Base-by-base conservation (phyloP, 2,797 vertebrate species). In the Peromyscus aztecus region DNA sequence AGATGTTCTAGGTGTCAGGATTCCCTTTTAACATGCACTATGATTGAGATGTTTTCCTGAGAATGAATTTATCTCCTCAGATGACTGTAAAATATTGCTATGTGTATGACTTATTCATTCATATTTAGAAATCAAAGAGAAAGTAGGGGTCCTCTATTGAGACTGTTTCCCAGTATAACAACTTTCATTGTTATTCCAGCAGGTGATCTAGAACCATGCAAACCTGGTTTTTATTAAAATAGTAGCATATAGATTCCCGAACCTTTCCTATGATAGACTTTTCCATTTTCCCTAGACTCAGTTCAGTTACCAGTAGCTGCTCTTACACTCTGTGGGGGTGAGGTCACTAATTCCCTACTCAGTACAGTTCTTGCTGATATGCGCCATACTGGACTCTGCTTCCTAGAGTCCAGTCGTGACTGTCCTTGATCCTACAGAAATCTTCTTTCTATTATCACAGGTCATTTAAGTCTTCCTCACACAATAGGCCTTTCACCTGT, bases 101-200 rank as follows among this genome's bases (percentile, higher is more conserved):
- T 19, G 4, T 59, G 65, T 78, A 75, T 67, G 34, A 4, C 46
- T 94, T 94, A 5, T 31, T 97, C 37, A 27, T 5, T 97, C 91
- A 23, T 81, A 83, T 88, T 91, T 81, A 96, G 76, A 88, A 83
- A 81, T 94, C 75, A 19, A 94, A 71, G 57, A 84, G 4, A 81
- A 91, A 21, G 3, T 71, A 31, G 37, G 77, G 1, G 0, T 83
- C 85, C 34, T 91, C 77, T 76, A 1, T 23, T 76, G 52, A 90
- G 59, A 71, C 21, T 27, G 31, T 89, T 94, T 83, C 73, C 84
- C 71, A 49, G 3, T 37, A 65, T 49, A 89, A 2, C 34, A 57
- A 34, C 4, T 69, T 80, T 40, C 17, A 67, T 3, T n/a, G 19
- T 55, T 77, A 63, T 88, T 85, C 49, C 29, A 43, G 27, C 34